Evolutionary conservation across 2,113 vertebrate species (phyloP), one percentile per base, ranked within the genome.

Genomic region (Catharus bicknelli): DNA sequence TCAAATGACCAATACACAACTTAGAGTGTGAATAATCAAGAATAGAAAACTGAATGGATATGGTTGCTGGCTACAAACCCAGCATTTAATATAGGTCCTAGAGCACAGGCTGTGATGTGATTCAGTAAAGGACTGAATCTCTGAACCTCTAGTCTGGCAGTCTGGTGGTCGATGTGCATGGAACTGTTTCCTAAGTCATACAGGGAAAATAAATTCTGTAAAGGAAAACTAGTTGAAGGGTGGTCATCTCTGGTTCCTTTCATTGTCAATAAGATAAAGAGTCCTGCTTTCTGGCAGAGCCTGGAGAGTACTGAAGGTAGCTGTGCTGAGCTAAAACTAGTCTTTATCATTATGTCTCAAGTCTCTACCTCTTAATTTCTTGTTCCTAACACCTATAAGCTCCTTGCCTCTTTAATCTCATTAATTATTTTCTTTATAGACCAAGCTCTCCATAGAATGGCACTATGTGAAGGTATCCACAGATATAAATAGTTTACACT

Each of bases 81-180:
- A 53, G n/a, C 43, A 32, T 23, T 72, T 55, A 6, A 19, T 7
- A 4, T 0, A 43, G 21, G 43, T 29, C 32, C 75, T n/a, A 8
- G 43, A 50, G 58, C 9, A 43, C 9, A 54, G 20, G 18, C 9
- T 72, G 21, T 32, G 69, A 6, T 22, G 22, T 19, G 29, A 15
- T 34, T 76, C 43, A 68, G 23, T 15, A 16, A 43, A 20, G 29
- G 32, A 21, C 9, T 16, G 38, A 66, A 36, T 29, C 58, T 34
- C 32, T 86, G 68, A 48, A 32, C 3, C 5, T 17, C 0, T n/a
- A 5, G 36, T 67, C 32, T 68, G 67, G 29, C 43, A 55, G 26
- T 32, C 16, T 26, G 29, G 10, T 45, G 15, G 15, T 61, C 12
- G 0, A 0, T 30, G 42, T 38, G 21, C 25, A 1, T 29, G 32